Conservation (phyloP, 2,113 vertebrate genomes). For the Brachionichthys hirsutus region DNA sequence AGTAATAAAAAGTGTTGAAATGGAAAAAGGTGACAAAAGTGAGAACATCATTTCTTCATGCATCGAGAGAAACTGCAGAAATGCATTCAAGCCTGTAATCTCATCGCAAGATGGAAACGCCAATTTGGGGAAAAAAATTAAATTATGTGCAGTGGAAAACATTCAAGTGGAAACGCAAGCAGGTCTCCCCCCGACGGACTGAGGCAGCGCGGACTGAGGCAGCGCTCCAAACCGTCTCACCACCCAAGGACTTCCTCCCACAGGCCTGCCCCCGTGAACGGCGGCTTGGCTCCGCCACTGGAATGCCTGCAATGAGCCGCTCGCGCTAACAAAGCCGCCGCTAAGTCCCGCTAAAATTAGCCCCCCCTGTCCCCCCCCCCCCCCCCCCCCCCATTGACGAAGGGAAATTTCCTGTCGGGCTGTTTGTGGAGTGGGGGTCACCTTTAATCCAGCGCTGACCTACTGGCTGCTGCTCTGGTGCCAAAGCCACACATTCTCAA, state of each 20-base stretch:
- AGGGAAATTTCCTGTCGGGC: slow-evolving; percentile 29
- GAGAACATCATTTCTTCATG: too few relatives aligned
- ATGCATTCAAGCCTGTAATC: slow-evolving; percentile 16
- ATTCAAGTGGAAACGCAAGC: slow-evolving; percentile 29
- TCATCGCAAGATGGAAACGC: slow-evolving; percentile 27
- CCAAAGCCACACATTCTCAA: slow-evolving; percentile 12
- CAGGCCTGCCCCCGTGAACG: not conserved
- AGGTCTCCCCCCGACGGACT: slow-evolving; percentile 40
- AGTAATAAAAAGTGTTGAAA: too few relatives aligned
- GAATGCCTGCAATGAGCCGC: slow-evolving; percentile 31
- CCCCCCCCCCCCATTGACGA: slow-evolving; percentile 41
- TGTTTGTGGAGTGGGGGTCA: slow-evolving; percentile 8
- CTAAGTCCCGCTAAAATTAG: slow-evolving; percentile 66
- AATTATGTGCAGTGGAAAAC: slow-evolving; percentile 40
- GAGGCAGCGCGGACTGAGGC: slow-evolving; percentile 36
- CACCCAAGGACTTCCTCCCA: not conserved
- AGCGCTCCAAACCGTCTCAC: slow-evolving; percentile 25
- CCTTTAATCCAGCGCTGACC: slow-evolving; percentile 48
- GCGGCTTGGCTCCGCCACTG: slow-evolving; percentile 17
- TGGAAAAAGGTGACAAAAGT: too few relatives aligned
- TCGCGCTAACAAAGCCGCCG: slow-evolving; percentile 32
- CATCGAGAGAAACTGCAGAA: not conserved
- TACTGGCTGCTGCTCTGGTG: slow-evolving; percentile 3
- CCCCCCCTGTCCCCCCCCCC: slow-evolving; percentile 9
- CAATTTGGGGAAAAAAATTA: not conserved